Base-by-base conservation (phyloP, 2,113 vertebrate genomes). In the Brachionichthys hirsutus region DNA sequence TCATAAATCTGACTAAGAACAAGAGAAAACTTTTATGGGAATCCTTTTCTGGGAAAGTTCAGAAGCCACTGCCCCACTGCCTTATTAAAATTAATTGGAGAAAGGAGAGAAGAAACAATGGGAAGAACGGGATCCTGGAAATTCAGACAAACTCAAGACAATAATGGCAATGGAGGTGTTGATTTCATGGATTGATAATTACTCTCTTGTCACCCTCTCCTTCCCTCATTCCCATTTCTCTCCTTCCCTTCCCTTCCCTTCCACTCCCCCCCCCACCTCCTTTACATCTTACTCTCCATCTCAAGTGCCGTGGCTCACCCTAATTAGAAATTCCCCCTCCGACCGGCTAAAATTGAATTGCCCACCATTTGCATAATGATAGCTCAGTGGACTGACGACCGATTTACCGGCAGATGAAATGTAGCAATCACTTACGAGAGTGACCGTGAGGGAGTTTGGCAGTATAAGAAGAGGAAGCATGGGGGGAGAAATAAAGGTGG, bases 391-490 rank as follows among this genome's bases (percentile, higher is more conserved):
- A 79, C 85, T 77, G 80, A 76, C 61, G 78, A 81, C 57, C 66
- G 87, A 87, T 87, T 88, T 82, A 75, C 82, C 88, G 76, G 78
- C 78, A 89, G 87, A 87, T 89, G 85, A 89, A 90, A 90, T 85
- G 87, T 87, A 88, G 88, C 86, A 88, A 89, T 89, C 88, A 89
- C 86, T 89, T 89, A 88, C 85, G 78, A 83, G 85, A 87, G 82
- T 83, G 84, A 88, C 88, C 88, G 85, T 62, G 75, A 79, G 80
- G 71, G 70, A 81, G 70, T 62, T 30, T 30, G 78, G 44, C 57
- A 65, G 70, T 56, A n/a, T n/a, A 70, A 67, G 41, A 15, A 16
- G 47, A 13, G 67, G 59, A 36, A 17, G 48, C 35, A 61, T 41
- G 59, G 36, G 38, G 61, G 24, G 47, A 58, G 30, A 30, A 41